phyloP scores from a whole-genome alignment of 2,113 vertebrate genomes.

The Pheucticus melanocephalus region DNA sequence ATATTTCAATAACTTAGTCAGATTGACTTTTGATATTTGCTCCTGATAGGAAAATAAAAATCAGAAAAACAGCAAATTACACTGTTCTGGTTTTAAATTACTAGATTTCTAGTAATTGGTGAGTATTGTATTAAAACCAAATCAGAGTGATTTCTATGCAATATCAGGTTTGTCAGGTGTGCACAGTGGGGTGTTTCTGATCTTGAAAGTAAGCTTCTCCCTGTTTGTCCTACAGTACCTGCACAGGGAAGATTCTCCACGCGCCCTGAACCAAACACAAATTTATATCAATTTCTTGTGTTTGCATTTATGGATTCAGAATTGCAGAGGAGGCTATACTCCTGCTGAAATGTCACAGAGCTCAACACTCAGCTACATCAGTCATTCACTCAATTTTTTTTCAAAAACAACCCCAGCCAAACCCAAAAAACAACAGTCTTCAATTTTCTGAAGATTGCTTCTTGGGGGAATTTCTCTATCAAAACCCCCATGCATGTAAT shows the following conservation, averaged over 20 bases:
- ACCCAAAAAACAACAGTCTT: not conserved
- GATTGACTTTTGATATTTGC: not conserved
- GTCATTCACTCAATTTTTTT: not conserved
- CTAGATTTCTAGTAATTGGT: not conserved
- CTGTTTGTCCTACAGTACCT: not conserved
- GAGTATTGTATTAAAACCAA: not conserved
- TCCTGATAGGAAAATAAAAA: not conserved
- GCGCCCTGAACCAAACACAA: not conserved
- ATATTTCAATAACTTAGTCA: not conserved
- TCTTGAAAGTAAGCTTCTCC: not conserved
- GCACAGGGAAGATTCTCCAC: not conserved
- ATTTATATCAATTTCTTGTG: not conserved
- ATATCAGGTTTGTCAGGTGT: not conserved
- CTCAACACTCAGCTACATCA: not conserved
- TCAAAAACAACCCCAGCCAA: accelerated
- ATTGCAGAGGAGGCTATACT: not conserved
- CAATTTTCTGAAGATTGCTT: not conserved
- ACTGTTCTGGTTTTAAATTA: not conserved
- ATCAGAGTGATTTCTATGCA: not conserved
- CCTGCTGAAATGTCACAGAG: not conserved
- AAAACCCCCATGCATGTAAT: not conserved
- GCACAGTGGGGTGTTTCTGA: not conserved
- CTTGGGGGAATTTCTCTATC: not conserved
- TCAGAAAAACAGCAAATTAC: not conserved
- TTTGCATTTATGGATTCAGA: not conserved